Evolutionary conservation across 2,888 invertebrate genomes (phyloP), one percentile per base, ranked within the genome.

Genomic region (Scaptomyza parva): DNA sequence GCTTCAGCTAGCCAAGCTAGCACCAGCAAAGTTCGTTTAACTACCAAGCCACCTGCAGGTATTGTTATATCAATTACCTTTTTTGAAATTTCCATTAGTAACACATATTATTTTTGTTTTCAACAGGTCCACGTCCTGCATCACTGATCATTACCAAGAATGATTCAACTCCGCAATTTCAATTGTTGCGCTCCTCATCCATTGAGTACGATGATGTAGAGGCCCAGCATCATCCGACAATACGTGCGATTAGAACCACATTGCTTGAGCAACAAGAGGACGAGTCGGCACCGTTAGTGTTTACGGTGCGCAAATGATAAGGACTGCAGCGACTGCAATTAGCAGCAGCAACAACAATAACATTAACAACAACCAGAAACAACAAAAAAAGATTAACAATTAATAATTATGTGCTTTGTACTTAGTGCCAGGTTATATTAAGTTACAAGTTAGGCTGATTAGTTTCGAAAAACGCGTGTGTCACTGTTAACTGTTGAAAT

Each of bases 131-230:
- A 0, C 82, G 92, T 17, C 92, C 92, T n/a, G 91, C 91, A 3
- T 91, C 92, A 2, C 73, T 92, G 70, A 89, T 92, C 35, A 88
- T 92, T 51, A 90, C 91, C 9, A 89, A 90, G 78, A 89, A 86
- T 66, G 91, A 91, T 57, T 74, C 86, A 26, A 89, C 73, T 66
- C 76, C 90, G 20, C 91, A 91, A 65, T 91, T 91, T 60, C 92
- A 91, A 68, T 75, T 92, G 63, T 85, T 90, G 35, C 90, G 92
- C 48, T 91, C 92, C 20, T 88, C 90, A 3, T 92, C 92, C 2
- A 89, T 92, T 17, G 92, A 92, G 70, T 92, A 91, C 57, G 92
- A 92, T 43, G 91, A 91, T 52, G 84, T 90, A 24, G 92, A 91
- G 70, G 85, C 88, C 92, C 91, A 91, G 69, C 78, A 84, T 24